Conservation (phyloP, 2,888 invertebrate species). For the Trimorus sp. region DNA sequence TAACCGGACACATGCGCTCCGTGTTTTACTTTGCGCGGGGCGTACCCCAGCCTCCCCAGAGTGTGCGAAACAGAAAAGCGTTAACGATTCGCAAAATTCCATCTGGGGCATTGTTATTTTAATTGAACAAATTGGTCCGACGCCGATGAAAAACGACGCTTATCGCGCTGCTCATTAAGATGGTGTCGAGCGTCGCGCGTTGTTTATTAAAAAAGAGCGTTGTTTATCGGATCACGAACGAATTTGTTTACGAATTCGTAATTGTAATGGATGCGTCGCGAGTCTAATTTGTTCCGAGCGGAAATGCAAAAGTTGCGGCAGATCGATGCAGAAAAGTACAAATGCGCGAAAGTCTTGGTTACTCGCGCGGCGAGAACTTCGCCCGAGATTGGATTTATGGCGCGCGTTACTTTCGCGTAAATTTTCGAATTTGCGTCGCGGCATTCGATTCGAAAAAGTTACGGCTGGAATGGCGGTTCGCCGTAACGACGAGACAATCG, state of each 20-base stretch:
- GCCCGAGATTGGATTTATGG: slow-evolving; percentile 29
- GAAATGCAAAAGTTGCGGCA: slow-evolving; percentile 18
- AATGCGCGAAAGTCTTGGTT: slow-evolving; percentile 18
- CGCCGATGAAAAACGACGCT: neutral
- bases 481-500: neutral
- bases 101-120: neutral
- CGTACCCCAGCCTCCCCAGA: too few relatives aligned
- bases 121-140: slow-evolving; percentile 24
- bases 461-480: neutral
- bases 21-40: too few relatives aligned
- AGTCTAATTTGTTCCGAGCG: slow-evolving; percentile 12
- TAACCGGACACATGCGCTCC: too few relatives aligned
- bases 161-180: slow-evolving; percentile 1
- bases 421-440: slow-evolving; percentile 33
- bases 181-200: neutral
- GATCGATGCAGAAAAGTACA: slow-evolving; percentile 29
- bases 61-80: too few relatives aligned
- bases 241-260: neutral
- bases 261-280: slow-evolving; percentile 5
- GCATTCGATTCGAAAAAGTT: slow-evolving; percentile 27
- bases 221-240: neutral
- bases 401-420: slow-evolving; percentile 15
- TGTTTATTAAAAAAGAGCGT: neutral
- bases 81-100: slow-evolving; percentile 16
- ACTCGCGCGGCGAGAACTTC: slow-evolving; percentile 14